Evolutionary conservation across 1,140 invertebrate genomes (phyloP), one percentile per base, ranked within the genome.

Genomic region (Rhopalosiphum maidis): DNA sequence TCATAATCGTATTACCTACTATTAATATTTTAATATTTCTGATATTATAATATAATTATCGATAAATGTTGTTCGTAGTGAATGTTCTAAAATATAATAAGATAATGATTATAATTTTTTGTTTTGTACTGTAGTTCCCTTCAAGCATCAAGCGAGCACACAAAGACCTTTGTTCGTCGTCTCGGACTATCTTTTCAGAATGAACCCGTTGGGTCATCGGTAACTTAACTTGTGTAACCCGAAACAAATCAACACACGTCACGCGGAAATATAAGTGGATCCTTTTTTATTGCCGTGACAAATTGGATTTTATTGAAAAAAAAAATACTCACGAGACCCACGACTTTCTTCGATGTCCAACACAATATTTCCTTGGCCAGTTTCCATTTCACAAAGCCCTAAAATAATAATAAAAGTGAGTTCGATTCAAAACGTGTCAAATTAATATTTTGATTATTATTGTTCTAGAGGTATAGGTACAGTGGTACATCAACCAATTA

Each of bases 341-440:
- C 97, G 96, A 94, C 98, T 98, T 95, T 98, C 98, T 95, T 98
- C 97, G 93, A 98, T 98, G 95, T 98, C 98, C 90, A 98, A 95
- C 94, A 98, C 98, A 87, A 98, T 98, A 94, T 98, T 98, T 1
- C 97, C 97, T 94, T 98, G 97, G 23, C 97, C 97, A 54, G 97
- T 97, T 95, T 98, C 97, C 94, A 98, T 97, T 94, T 98, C 97
- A 95, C 97, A 98, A 94, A 97, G 95, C 94, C 97, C 97, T 97
- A 95, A 83, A 97, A 96, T 82, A 94, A 87, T n/a, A 89, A 87
- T n/a, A 89, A 55, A 54, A 37, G 30, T 43, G 18, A 41, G 8
- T 15, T 25, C 11, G 41, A 30, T 86, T 86, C 0, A 86, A 86
- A 43, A 86, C 41, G 25, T 18, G 43, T 86, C 0, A 25, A n/a